Evolutionary conservation across 2,797 vertebrate species (phyloP).

Genomic region (Crenuchus spilurus): DNA sequence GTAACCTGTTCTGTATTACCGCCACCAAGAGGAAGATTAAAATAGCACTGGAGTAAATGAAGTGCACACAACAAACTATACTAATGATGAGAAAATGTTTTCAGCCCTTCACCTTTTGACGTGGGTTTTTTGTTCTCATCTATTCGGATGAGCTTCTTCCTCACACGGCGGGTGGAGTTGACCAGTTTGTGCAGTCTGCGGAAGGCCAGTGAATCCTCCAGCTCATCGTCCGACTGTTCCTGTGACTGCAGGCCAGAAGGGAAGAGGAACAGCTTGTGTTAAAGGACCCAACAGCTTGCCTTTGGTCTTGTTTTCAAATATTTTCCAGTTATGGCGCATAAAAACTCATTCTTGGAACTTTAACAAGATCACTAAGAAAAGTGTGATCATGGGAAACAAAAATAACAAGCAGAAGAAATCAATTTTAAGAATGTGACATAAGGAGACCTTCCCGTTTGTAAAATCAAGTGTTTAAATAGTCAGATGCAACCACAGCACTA

Average conservation of each 20-base stretch:
- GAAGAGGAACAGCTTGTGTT: background rate
- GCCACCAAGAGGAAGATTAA: too few relatives aligned
- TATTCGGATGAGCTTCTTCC: conserved; percentile 92
- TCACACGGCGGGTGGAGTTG: conserved; percentile 90
- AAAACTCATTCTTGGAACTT: background rate
- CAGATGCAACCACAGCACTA: background rate
- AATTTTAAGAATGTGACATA: background rate
- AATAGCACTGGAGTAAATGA: too few relatives aligned
- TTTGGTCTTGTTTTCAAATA: background rate
- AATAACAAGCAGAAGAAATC: background rate
- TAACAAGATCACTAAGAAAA: background rate
- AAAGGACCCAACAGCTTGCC: background rate
- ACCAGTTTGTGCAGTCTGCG: conserved; percentile 93
- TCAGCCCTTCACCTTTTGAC: conserved; percentile 89
- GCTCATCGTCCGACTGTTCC: conserved; percentile 92
- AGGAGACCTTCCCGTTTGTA: background rate
- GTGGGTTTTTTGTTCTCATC: conserved; percentile 88
- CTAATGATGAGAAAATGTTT: too few relatives aligned
- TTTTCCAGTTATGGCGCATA: background rate
- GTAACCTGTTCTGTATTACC: too few relatives aligned
- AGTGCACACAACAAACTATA: too few relatives aligned
- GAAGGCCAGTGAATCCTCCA: conserved; percentile 91
- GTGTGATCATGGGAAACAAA: background rate
- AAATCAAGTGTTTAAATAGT: background rate
- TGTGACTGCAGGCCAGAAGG: conserved; percentile 76